Conservation (phyloP, 2,888 invertebrate species). For the Hesperia comma region DNA sequence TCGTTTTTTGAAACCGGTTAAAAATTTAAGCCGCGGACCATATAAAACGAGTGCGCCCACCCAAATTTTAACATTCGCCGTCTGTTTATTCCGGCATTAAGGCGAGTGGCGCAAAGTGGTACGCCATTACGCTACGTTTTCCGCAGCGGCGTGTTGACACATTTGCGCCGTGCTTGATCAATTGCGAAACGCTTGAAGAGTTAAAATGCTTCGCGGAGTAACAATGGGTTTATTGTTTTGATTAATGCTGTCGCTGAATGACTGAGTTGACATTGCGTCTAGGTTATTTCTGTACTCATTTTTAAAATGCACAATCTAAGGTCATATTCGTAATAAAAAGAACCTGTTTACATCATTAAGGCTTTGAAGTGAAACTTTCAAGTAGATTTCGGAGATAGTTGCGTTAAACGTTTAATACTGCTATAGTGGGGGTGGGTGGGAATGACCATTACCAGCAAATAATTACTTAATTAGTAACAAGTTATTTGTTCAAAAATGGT, state of each 20-base stretch:
- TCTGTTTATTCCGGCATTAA: constrained; percentile 11
- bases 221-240: constrained; percentile 1
- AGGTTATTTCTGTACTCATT: constrained; percentile 5
- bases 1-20: not conserved
- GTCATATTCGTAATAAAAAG: not conserved
- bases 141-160: constrained; percentile 25
- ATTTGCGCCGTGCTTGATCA: constrained; percentile 30
- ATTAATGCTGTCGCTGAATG: constrained; percentile 4
- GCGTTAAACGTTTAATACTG: too few species aligned
- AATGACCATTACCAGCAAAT: too few species aligned
- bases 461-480: too few species aligned
- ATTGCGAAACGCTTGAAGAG: constrained; percentile 16
- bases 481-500: too few species aligned
- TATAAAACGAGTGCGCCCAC: not conserved
- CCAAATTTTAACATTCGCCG: not conserved
- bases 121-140: constrained; percentile 21
- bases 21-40: constrained; percentile 3
- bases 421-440: too few species aligned
- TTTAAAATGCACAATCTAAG: not conserved
- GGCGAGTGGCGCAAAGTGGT: constrained; percentile 24
- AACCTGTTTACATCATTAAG: not conserved
- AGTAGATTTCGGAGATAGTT: too few species aligned
- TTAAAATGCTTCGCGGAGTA: constrained; percentile 3
- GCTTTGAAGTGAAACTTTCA: too few species aligned
- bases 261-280: not conserved